Base-by-base conservation (phyloP, 2,888 invertebrate species). In the Eupithecia exiguata region DNA sequence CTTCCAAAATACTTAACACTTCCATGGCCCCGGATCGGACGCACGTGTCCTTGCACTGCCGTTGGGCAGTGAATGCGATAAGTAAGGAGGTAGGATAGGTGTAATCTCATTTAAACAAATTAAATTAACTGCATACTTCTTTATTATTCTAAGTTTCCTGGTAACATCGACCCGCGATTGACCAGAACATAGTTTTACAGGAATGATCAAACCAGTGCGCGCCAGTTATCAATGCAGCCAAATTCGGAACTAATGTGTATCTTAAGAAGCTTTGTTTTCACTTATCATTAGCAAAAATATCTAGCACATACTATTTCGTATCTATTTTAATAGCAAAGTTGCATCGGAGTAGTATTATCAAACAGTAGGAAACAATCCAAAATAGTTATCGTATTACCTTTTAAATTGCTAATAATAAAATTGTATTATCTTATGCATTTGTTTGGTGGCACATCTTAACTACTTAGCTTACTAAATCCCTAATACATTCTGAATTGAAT, bases 161-260 rank as follows among this genome's bases (percentile, higher is more conserved):
- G 87, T 74, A 78, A 80, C 72, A 87, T 92, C 92, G 92, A 87
- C 92, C 92, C 88, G 92, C 92, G 92, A 92, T 85, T 87, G 79
- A 86, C 89, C 91, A 89, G 87, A 86, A 68, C 35, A 14, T 40
- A 40, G 5, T 21, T 65, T 66, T 18, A 66, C 40, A 66, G 38
- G 38, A 65, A 38, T 65, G 6, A 12, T 66, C 12, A 10, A 61
- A 35, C 35, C 5, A 62, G 62, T 35, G 62, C 35, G 62, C 30
- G 35, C 35, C 35, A 35, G 35, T 35, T 62, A 62, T 35, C 18
- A 9, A 18, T 35, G 62, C 62, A 35, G 18, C 18, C 62, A 35
- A 62, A 62, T 62, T 58, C 12, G 21, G 53, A 53, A 21, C 53
- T 53, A 21, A 49, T n/a, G n/a, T 49, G 49, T n/a, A n/a, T 18